A percentile compares a stretch with the other conserved stretches of the same genome.
Evolutionary conservation across 2,888 invertebrate species (phyloP).

Genomic region (Byasa hedistus): DNA sequence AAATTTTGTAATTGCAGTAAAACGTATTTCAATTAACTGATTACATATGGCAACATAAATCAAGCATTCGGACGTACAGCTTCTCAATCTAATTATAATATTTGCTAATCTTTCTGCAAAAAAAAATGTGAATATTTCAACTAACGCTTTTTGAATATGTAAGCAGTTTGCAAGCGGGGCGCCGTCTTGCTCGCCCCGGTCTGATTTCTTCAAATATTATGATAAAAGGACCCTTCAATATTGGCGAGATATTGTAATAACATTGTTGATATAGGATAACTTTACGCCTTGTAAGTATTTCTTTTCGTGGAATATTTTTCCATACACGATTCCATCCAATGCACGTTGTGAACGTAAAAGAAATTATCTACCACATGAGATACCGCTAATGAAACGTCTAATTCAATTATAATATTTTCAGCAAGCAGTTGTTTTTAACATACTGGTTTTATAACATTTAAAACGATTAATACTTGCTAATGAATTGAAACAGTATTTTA

Average conservation of each 20-base stretch:
- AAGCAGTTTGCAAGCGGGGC: slow-evolving; percentile 46
- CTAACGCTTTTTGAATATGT: slow-evolving; percentile 49
- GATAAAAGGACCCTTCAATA: slow-evolving; percentile 52
- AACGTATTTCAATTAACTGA: too few species aligned
- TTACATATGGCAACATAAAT: not conserved
- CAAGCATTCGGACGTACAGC: not conserved
- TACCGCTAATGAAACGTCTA: slow-evolving; percentile 20
- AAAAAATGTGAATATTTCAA: slow-evolving; percentile 37
- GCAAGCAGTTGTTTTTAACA: not conserved
- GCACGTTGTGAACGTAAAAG: slow-evolving; percentile 1
- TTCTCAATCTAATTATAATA: not conserved
- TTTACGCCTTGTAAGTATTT: slow-evolving; percentile 19
- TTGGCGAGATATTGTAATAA: slow-evolving; percentile 45
- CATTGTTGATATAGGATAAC: slow-evolving; percentile 36
- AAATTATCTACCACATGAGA: slow-evolving; percentile 11
- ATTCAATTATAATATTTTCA: slow-evolving; percentile 18
- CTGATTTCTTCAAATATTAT: slow-evolving; percentile 52
- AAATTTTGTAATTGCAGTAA: too few species aligned
- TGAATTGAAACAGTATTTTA: too few species aligned
- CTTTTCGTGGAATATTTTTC: slow-evolving; percentile 27
- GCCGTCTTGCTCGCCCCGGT: slow-evolving; percentile 39
- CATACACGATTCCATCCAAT: not conserved
- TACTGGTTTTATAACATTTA: not conserved
- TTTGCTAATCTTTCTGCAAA: not conserved
- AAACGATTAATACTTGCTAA: too few species aligned